These are phyloP conservation scores for Junonia oenone DNA, from an alignment of 2,888 invertebrate species.

Conservation along the genomic window DNA sequence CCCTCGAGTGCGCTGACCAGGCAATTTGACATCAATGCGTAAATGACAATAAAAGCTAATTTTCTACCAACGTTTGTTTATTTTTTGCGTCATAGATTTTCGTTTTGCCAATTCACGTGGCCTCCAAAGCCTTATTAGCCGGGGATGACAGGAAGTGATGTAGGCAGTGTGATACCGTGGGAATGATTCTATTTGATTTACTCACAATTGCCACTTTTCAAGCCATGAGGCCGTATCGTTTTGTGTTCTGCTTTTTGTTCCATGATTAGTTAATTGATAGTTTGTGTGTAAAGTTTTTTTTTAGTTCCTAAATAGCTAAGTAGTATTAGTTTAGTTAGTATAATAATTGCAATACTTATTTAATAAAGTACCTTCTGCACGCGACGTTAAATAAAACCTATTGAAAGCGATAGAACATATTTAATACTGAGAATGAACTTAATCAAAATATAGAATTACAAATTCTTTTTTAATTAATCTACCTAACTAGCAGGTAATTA, in stretches of 20 bases:
- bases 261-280: neutral
- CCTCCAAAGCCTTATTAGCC: conserved; percentile 50
- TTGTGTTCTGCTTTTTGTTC: neutral
- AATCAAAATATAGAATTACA: neutral
- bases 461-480: too few relatives aligned
- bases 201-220: neutral
- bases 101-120: conserved; percentile 23
- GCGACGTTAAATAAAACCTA: too few relatives aligned
- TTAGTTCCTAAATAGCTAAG: neutral
- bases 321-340: too few relatives aligned
- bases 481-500: too few relatives aligned
- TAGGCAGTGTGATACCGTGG: conserved; percentile 38
- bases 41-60: neutral
- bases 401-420: too few relatives aligned
- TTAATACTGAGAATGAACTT: neutral
- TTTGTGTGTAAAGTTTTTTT: too few relatives aligned
- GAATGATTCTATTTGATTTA: conserved; percentile 29
- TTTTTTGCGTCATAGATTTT: conserved; percentile 5
- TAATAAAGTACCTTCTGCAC: too few relatives aligned
- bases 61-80: neutral
- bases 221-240: neutral
- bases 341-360: too few relatives aligned
- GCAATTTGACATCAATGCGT: neutral
- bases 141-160: conserved; percentile 56
- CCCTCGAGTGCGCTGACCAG: too few relatives aligned